A percentile compares a stretch with the other conserved stretches of the same genome.
phyloP scores from a whole-genome alignment of 2,888 invertebrate genomes.

The Nomada fabriciana region DNA sequence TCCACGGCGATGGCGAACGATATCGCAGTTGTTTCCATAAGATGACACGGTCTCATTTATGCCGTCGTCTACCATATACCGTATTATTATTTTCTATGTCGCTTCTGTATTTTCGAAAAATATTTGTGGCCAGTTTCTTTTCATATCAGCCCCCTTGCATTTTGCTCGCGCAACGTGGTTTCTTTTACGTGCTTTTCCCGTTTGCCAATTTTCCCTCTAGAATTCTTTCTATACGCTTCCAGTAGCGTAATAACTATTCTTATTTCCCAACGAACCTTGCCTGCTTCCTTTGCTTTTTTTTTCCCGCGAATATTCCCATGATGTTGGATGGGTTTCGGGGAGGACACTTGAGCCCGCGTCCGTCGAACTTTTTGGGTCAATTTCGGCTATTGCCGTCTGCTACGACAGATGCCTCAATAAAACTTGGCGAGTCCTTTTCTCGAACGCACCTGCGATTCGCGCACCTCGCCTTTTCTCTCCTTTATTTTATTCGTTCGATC shows the following conservation, averaged over 20 bases:
- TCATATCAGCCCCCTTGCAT: constrained; percentile 36
- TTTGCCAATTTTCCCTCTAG: constrained; percentile 27
- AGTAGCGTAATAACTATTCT: constrained; percentile 59
- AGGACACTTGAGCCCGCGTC: constrained; percentile 36
- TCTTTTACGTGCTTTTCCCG: constrained; percentile 8
- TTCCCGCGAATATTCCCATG: constrained; percentile 40
- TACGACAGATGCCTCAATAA: constrained; percentile 66
- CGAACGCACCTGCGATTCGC: constrained; percentile 59
- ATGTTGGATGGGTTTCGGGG: constrained; percentile 49
- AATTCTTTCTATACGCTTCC: constrained; percentile 19
- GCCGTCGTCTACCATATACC: constrained; percentile 12
- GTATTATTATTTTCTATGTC: constrained; percentile 42
- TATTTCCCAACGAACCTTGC: constrained; percentile 54
- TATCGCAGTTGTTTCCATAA: constrained; percentile 21
- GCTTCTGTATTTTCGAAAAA: constrained; percentile 29
- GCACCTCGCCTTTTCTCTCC: neutral
- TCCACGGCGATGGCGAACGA: constrained; percentile 22
- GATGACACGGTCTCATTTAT: constrained; percentile 6
- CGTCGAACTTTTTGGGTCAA: constrained; percentile 57
- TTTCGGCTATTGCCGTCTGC: constrained; percentile 37
- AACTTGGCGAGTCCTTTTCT: constrained; percentile 64
- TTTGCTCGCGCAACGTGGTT: constrained; percentile 6
- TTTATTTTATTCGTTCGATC: constrained; percentile 17
- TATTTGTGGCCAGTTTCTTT: constrained; percentile 42
- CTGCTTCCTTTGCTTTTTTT: constrained; percentile 30